Percentiles rank a stretch among this genome's conserved stretches.
phyloP scores from a whole-genome alignment of 2,888 invertebrate species.

The Anorthoa munda region DNA sequence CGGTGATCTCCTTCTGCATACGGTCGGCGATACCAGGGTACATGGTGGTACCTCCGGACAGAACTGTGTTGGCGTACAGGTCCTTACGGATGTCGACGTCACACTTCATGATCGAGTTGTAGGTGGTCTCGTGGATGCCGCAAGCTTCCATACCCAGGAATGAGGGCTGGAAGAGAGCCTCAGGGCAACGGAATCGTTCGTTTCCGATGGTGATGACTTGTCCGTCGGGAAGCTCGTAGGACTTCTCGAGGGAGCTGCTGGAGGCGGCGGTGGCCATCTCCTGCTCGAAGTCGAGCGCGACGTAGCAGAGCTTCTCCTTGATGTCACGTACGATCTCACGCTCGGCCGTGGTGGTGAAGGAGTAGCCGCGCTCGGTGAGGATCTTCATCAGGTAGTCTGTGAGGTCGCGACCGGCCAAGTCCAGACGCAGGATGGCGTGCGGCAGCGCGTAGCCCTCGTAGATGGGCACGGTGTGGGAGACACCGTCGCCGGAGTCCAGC shows the following conservation, averaged over 20 bases:
- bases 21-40: conserved; percentile 98
- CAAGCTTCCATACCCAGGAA: conserved; percentile 97
- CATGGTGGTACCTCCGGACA: conserved; percentile 99
- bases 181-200: conserved; percentile 98
- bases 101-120: conserved; percentile 99
- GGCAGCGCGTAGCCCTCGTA: conserved; percentile 98
- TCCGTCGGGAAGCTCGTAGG: conserved; percentile 98
- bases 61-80: conserved; percentile 98
- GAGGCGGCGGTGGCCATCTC: conserved; percentile 98
- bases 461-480: conserved; percentile 98
- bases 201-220: conserved; percentile 98
- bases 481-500: conserved; percentile 98
- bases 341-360: conserved; percentile 97
- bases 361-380: conserved; percentile 97
- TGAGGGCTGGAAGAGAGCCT: conserved; percentile 98
- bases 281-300: conserved; percentile 96
- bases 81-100: conserved; percentile 99
- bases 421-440: conserved; percentile 97
- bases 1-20: conserved; percentile 98
- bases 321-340: conserved; percentile 98
- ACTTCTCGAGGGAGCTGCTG: conserved; percentile 98
- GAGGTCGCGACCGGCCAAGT: conserved; percentile 97
- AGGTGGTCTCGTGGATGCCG: conserved; percentile 97
- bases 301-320: conserved; percentile 98
- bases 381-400: conserved; percentile 98